Conservation (phyloP, 2,113 vertebrate species). For the Phylloscopus trochilus region DNA sequence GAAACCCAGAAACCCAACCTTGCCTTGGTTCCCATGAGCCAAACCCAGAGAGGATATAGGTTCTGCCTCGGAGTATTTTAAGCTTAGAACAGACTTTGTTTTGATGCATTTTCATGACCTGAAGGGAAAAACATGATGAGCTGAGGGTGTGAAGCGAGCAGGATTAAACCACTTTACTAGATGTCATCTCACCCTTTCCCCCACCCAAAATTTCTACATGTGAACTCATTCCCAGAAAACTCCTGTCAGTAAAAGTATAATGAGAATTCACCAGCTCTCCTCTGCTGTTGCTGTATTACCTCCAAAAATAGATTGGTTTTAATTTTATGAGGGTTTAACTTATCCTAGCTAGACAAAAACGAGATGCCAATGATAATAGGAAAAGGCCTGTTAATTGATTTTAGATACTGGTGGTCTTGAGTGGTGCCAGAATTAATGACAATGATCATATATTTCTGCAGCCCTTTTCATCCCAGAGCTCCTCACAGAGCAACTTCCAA, state of each 20-base stretch:
- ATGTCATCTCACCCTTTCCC: not conserved
- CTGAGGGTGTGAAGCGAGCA: not conserved
- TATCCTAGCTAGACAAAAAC: not conserved
- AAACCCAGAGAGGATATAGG: not conserved
- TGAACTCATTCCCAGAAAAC: not conserved
- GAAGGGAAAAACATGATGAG: not conserved
- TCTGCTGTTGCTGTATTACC: not conserved
- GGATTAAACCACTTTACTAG: not conserved
- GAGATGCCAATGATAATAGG: conserved; percentile 50
- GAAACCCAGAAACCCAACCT: not conserved
- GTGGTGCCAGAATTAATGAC: conserved; percentile 28
- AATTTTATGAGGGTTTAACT: conserved; percentile 9
- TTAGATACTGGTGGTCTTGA: conserved; percentile 40
- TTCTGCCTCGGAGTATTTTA: not conserved
- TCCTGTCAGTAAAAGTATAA: not conserved
- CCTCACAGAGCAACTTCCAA: not conserved
- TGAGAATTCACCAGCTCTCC: not conserved
- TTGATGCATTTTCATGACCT: not conserved
- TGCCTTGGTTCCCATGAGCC: not conserved
- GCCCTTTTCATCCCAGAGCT: not conserved
- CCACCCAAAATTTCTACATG: not conserved
- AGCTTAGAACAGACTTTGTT: not conserved
- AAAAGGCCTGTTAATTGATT: conserved; percentile 51
- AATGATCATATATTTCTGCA: conserved; percentile 6
- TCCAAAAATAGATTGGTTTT: conserved; percentile 52